Conservation (phyloP, 2,888 invertebrate species). For the Athetis lepigone region DNA sequence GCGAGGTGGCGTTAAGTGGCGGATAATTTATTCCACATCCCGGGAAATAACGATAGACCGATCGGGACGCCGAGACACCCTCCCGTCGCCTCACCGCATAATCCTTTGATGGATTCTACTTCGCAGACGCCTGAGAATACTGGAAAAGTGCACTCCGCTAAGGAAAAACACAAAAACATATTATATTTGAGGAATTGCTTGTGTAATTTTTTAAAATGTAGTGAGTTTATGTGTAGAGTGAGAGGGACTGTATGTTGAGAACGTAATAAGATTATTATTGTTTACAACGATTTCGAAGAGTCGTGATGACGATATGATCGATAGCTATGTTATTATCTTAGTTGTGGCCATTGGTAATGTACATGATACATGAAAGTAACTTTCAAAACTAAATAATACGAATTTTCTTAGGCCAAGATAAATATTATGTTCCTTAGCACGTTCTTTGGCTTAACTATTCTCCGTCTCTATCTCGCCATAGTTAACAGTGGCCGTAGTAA, state of each 20-base stretch:
- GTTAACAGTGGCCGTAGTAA: no score
- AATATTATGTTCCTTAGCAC: no score
- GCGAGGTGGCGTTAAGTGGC: conserved; percentile 80
- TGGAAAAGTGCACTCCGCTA: conserved; percentile 81
- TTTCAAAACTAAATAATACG: conserved; percentile 8
- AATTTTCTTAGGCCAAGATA: no score
- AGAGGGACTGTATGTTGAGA: conserved; percentile 22
- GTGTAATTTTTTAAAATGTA: conserved; percentile 37
- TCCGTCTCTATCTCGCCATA: no score
- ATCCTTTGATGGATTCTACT: conserved; percentile 89
- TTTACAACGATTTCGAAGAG: conserved; percentile 34
- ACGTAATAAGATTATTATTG: conserved; percentile 39
- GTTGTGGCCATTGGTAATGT: conserved; percentile 9
- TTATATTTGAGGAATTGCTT: conserved; percentile 49
- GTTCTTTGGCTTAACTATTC: no score
- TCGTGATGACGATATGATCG: conserved; percentile 24
- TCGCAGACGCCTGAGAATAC: conserved; percentile 75
- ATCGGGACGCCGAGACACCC: conserved; percentile 79
- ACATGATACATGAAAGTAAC: conserved; percentile 3
- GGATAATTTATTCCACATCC: conserved; percentile 87
- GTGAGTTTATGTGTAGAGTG: no score
- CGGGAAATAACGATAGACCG: conserved; percentile 82
- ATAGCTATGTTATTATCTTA: conserved; percentile 13
- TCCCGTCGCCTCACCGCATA: conserved; percentile 69
- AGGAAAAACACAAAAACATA: conserved; percentile 72